phyloP scores from a whole-genome alignment of 2,888 invertebrate genomes.

The Xestia c-nigrum region DNA sequence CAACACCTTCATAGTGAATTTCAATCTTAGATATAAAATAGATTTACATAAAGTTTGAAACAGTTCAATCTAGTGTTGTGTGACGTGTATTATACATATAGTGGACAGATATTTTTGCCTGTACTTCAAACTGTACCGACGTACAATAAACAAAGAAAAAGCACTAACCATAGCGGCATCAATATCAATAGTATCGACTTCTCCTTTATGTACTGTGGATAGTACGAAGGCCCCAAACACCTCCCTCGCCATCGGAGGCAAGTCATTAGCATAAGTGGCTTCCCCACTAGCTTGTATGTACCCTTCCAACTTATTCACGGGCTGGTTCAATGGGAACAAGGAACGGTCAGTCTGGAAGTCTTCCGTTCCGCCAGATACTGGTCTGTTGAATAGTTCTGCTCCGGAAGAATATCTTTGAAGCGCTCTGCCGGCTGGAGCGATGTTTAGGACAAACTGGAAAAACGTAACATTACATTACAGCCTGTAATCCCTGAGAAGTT shows the following conservation, averaged over 20 bases:
- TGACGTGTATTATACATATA: no score
- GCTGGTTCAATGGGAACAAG: slow-evolving; percentile 92
- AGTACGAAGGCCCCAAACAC: slow-evolving; percentile 93
- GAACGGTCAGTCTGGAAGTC: slow-evolving; percentile 91
- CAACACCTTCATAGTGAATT: background rate
- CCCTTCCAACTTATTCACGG: slow-evolving; percentile 92
- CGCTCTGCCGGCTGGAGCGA: slow-evolving; percentile 83
- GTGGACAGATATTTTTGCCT: background rate
- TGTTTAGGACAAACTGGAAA: slow-evolving; percentile 89
- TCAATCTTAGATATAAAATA: background rate
- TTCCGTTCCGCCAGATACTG: slow-evolving; percentile 91
- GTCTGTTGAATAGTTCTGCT: slow-evolving; percentile 87
- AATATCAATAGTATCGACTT: slow-evolving; percentile 90
- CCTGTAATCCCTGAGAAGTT: background rate
- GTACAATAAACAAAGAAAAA: background rate
- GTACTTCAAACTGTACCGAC: background rate
- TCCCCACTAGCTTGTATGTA: slow-evolving; percentile 92
- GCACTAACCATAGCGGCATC: slow-evolving; percentile 91
- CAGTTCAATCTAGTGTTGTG: background rate
- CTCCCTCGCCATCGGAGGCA: slow-evolving; percentile 90
- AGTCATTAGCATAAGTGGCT: slow-evolving; percentile 92
- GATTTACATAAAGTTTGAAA: background rate
- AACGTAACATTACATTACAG: background rate
- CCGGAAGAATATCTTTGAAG: slow-evolving; percentile 87
- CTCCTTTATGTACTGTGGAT: slow-evolving; percentile 90